phyloP scores from a whole-genome alignment of 2,797 vertebrate species.

The Tapirus indicus region DNA sequence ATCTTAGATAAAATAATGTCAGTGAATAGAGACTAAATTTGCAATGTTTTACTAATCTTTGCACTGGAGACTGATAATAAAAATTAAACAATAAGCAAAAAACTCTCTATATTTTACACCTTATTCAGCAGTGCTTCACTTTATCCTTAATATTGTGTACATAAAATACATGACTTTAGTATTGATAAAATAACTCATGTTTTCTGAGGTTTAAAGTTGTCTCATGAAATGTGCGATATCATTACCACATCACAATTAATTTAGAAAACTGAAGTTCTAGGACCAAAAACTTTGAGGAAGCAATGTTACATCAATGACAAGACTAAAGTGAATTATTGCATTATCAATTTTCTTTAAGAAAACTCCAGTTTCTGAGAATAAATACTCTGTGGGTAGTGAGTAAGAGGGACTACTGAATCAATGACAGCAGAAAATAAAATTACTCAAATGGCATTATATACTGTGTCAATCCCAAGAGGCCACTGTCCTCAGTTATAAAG shows the following conservation, averaged over 20 bases:
- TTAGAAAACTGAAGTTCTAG: neutral
- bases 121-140: neutral
- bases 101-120: neutral
- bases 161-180: neutral
- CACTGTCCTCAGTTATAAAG: neutral
- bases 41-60: neutral
- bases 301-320: neutral
- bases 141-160: neutral
- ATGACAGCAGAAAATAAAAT: constrained; percentile 40
- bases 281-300: neutral
- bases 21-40: neutral
- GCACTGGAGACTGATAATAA: neutral
- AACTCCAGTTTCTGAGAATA: neutral
- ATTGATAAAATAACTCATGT: neutral
- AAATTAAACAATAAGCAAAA: neutral
- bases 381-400: neutral
- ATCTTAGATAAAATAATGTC: neutral
- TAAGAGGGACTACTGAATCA: neutral
- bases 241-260: neutral
- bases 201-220: neutral
- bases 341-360: constrained; percentile 28
- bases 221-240: neutral
- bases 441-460: neutral
- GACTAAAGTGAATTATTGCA: neutral
- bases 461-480: neutral